Evolutionary conservation across 2,888 invertebrate species (phyloP).

Genomic region (Petrolisthes cinctipes): DNA sequence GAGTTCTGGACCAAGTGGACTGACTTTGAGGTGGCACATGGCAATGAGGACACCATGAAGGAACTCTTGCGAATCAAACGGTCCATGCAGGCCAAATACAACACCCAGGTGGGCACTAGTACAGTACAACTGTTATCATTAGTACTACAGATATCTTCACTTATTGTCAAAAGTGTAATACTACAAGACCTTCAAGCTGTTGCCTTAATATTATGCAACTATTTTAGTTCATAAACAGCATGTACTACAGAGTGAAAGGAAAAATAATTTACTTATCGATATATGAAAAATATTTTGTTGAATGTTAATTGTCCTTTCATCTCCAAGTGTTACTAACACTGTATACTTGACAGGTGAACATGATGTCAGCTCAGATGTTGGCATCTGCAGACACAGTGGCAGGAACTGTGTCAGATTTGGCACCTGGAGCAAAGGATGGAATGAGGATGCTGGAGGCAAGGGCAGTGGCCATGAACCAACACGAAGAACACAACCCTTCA

Average conservation of each 20-base stretch:
- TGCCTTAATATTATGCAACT: too few relatives aligned
- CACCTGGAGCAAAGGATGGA: slow-evolving; percentile 84
- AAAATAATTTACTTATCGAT: too few relatives aligned
- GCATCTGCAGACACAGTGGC: slow-evolving; percentile 77
- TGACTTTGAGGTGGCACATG: slow-evolving; percentile 98
- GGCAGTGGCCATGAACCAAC: slow-evolving; percentile 70
- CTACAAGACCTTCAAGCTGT: too few relatives aligned
- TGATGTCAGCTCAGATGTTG: slow-evolving; percentile 98
- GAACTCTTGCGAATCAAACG: slow-evolving; percentile 98
- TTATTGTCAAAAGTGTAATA: too few relatives aligned
- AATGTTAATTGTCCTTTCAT: too few relatives aligned
- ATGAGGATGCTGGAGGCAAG: slow-evolving; percentile 90
- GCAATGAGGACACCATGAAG: slow-evolving; percentile 98
- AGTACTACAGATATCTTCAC: background rate
- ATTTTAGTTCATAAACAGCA: too few relatives aligned
- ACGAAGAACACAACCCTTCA: slow-evolving; percentile 34
- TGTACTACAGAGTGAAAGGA: too few relatives aligned
- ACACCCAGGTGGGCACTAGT: slow-evolving; percentile 80
- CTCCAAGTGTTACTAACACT: too few relatives aligned
- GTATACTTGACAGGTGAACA: slow-evolving; percentile 77
- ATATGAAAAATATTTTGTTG: too few relatives aligned
- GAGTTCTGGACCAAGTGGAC: slow-evolving; percentile 99
- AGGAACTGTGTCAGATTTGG: slow-evolving; percentile 80
- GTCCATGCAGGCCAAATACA: slow-evolving; percentile 97
- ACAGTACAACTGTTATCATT: background rate